A percentile compares a stretch with the other conserved stretches of the same genome.
These are phyloP conservation scores for Lophotriccus pileatus DNA, from an alignment of 2,797 vertebrate species.

Conservation along the genomic window DNA sequence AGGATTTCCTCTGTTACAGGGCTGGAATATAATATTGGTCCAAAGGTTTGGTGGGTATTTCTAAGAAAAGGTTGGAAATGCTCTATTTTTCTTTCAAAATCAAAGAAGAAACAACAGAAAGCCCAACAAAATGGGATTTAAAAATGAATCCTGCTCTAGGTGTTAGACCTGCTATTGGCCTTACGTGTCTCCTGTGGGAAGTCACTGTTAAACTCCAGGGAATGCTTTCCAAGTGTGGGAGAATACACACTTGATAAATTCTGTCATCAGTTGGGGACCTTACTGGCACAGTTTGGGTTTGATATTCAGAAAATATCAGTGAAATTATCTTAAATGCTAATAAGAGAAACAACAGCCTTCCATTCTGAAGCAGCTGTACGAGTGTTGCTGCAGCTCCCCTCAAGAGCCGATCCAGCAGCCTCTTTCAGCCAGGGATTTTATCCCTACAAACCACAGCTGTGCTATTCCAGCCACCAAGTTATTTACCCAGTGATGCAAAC, in stretches of 20 bases:
- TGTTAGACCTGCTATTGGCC: background rate
- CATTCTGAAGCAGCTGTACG: background rate
- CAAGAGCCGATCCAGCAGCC: background rate
- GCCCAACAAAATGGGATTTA: background rate
- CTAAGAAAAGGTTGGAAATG: background rate
- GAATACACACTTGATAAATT: background rate
- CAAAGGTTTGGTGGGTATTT: background rate
- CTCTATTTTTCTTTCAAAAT: background rate
- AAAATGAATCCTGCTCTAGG: background rate
- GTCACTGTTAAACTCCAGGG: background rate
- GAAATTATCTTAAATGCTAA: background rate
- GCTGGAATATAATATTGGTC: background rate
- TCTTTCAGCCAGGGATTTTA: background rate
- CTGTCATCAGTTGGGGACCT: background rate
- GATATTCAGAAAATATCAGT: background rate
- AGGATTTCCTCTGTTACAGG: background rate
- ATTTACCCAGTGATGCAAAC: background rate
- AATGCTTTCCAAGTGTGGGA: background rate
- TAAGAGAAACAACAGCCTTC: background rate
- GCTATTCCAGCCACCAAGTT: background rate
- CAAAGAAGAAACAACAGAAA: background rate
- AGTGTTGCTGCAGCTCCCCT: background rate
- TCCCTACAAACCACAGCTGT: background rate
- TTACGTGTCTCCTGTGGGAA: background rate
- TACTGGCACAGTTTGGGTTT: background rate